A percentile compares a stretch with the other conserved stretches of the same genome.
These are phyloP conservation scores for Pheosia tremula DNA, from an alignment of 2,888 invertebrate genomes.

Conservation along the genomic window DNA sequence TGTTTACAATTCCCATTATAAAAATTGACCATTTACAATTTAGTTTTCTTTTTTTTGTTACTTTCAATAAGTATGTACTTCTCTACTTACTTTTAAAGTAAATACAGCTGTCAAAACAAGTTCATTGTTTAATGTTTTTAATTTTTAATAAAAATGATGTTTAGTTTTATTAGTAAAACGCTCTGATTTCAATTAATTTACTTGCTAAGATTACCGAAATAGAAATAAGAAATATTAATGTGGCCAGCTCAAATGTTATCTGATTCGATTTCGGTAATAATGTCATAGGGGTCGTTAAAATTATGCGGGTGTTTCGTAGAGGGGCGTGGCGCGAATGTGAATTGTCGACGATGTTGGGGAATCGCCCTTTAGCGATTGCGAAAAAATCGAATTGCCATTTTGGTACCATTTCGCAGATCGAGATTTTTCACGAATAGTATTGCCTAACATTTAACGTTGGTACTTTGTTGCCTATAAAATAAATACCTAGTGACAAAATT, in stretches of 20 bases:
- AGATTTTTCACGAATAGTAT: not conserved
- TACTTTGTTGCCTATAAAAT: not conserved
- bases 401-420: not conserved
- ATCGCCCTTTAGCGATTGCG: conserved; percentile 13
- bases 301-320: conserved; percentile 24
- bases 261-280: conserved; percentile 44
- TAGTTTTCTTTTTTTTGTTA: not conserved
- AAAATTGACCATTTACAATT: not conserved
- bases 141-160: too few relatives aligned
- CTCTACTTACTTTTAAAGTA: too few relatives aligned
- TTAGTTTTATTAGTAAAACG: too few relatives aligned
- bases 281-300: conserved; percentile 44
- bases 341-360: conserved; percentile 18
- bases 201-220: not conserved
- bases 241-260: conserved; percentile 23
- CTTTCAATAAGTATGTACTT: not conserved
- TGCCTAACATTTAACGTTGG: not conserved
- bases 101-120: too few relatives aligned
- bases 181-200: not conserved
- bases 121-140: too few relatives aligned
- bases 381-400: not conserved
- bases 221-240: conserved; percentile 15
- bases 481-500: not conserved
- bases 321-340: conserved; percentile 28
- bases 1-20: conserved; percentile 2